phyloP scores from a whole-genome alignment of 2,888 invertebrate genomes.

The Eupithecia exiguata region DNA sequence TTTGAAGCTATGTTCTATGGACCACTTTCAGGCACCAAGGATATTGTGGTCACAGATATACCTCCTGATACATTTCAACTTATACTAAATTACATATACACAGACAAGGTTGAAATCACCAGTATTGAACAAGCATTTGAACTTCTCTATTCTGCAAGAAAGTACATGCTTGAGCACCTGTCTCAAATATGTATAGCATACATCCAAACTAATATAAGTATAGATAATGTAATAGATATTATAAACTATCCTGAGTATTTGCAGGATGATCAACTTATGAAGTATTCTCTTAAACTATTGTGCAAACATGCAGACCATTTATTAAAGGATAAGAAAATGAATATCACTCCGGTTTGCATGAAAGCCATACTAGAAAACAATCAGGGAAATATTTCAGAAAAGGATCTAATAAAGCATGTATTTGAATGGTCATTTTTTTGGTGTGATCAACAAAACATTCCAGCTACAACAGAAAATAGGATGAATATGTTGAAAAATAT shows the following conservation, averaged over 20 bases:
- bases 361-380: slow-evolving; percentile 77
- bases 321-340: slow-evolving; percentile 75
- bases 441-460: slow-evolving; percentile 73
- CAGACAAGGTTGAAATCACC: slow-evolving; percentile 81
- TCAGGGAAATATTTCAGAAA: slow-evolving; percentile 79
- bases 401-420: slow-evolving; percentile 79
- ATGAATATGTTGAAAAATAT: slow-evolving; percentile 69
- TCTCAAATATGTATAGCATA: slow-evolving; percentile 79
- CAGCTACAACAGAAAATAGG: slow-evolving; percentile 71
- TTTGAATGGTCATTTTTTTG: slow-evolving; percentile 83
- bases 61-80: slow-evolving; percentile 85
- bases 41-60: slow-evolving; percentile 84
- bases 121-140: slow-evolving; percentile 85
- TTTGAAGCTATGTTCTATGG: slow-evolving; percentile 88
- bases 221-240: slow-evolving; percentile 83
- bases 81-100: slow-evolving; percentile 85
- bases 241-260: slow-evolving; percentile 85
- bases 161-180: slow-evolving; percentile 85
- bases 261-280: slow-evolving; percentile 81
- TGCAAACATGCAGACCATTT: slow-evolving; percentile 82
- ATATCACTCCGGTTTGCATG: slow-evolving; percentile 79
- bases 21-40: slow-evolving; percentile 77
- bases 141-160: slow-evolving; percentile 86
- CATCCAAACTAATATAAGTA: slow-evolving; percentile 81
- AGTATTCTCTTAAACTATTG: slow-evolving; percentile 82